phyloP scores from a whole-genome alignment of 2,888 invertebrate genomes.

The Chironomus tentans region DNA sequence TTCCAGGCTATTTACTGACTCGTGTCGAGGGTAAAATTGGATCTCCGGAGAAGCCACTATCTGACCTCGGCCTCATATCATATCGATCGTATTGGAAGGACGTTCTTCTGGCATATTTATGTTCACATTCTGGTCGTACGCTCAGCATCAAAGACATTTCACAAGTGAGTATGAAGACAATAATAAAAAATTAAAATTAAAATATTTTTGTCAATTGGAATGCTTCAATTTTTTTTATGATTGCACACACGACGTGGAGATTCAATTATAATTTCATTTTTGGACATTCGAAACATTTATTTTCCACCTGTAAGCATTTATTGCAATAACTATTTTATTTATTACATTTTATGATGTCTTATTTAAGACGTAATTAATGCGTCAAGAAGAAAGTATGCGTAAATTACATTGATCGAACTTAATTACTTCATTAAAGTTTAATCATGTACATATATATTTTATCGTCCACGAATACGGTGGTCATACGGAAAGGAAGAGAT shows the following conservation, averaged over 20 bases:
- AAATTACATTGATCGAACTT: slow-evolving; percentile 12
- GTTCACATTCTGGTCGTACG: slow-evolving; percentile 78
- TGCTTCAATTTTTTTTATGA: not conserved
- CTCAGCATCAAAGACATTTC: slow-evolving; percentile 82
- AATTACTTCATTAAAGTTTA: slow-evolving; percentile 5
- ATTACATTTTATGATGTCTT: slow-evolving; percentile 6
- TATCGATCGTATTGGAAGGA: slow-evolving; percentile 99
- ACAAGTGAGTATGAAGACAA: slow-evolving; percentile 36
- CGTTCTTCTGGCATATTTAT: slow-evolving; percentile 82
- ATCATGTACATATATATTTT: not conserved
- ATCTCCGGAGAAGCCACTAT: slow-evolving; percentile 97
- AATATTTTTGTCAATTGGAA: not conserved
- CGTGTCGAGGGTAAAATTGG: slow-evolving; percentile 95
- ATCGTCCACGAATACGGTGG: not conserved
- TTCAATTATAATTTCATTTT: not conserved
- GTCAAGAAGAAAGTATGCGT: not conserved
- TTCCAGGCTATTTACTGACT: slow-evolving; percentile 86
- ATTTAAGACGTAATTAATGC: not conserved
- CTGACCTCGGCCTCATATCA: slow-evolving; percentile 93
- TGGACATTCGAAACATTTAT: not conserved
- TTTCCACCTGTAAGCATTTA: not conserved
- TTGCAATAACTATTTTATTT: no score
- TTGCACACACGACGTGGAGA: not conserved
- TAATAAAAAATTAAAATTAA: not conserved
- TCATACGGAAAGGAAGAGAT: no score